Percentiles rank a stretch among this genome's conserved stretches.
phyloP scores from a whole-genome alignment of 2,113 vertebrate genomes.

The Benitochromis conjunctus region DNA sequence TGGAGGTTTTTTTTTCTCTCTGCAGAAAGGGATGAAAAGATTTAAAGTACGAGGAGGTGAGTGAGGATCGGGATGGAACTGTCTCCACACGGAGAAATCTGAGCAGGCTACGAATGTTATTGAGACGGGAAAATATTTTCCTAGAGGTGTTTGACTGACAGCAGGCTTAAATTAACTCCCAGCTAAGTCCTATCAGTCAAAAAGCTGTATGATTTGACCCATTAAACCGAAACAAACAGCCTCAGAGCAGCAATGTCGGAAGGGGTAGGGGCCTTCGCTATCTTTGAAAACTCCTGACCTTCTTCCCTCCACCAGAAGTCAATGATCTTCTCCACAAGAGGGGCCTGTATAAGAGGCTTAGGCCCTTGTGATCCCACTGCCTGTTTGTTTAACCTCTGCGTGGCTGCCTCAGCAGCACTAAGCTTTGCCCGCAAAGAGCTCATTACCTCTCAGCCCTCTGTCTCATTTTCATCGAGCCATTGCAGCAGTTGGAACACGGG shows the following conservation, averaged over 20 bases:
- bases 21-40: conserved; percentile 28
- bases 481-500: not conserved
- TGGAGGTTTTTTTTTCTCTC: not conserved
- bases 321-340: conserved; percentile 63
- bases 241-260: not conserved
- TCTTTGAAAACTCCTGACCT: conserved; percentile 35
- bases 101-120: conserved; percentile 1
- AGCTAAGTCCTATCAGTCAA: not conserved
- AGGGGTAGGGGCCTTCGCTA: not conserved
- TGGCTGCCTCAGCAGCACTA: conserved; percentile 41
- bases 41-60: conserved; percentile 14
- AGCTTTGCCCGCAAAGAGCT: conserved; percentile 56
- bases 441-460: conserved; percentile 26
- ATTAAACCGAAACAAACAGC: not conserved
- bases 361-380: conserved; percentile 57
- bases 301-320: conserved; percentile 62
- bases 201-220: not conserved
- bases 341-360: conserved; percentile 66
- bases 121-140: conserved; percentile 42
- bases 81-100: conserved; percentile 1
- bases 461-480: not conserved
- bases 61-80: not conserved
- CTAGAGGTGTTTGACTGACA: conserved; percentile 22
- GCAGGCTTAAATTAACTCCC: conserved; percentile 21
- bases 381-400: conserved; percentile 68